Conservation (phyloP, 1,140 invertebrate species). For the Scaptomyza hsui region DNA sequence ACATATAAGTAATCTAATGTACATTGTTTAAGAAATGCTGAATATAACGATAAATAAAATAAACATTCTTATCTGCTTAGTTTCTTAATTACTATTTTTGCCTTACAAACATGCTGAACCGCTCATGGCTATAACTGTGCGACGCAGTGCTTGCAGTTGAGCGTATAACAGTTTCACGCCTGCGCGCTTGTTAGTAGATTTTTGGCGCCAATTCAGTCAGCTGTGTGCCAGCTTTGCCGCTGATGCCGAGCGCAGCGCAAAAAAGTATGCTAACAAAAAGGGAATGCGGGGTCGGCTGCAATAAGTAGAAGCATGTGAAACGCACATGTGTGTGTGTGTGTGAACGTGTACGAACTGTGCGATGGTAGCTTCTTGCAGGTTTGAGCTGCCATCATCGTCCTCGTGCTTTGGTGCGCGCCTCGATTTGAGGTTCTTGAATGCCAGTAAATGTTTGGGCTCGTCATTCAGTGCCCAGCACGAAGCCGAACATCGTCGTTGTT, state of each 20-base stretch:
- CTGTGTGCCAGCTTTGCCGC: slow-evolving; percentile 46
- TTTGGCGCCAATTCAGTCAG: slow-evolving; percentile 73
- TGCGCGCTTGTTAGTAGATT: slow-evolving; percentile 43
- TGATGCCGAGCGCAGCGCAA: slow-evolving; percentile 38
- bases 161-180: slow-evolving; percentile 53
- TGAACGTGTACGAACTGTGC: slow-evolving; percentile 36
- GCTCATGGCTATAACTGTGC: slow-evolving; percentile 44
- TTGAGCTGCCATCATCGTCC: slow-evolving; percentile 78
- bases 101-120: too few species aligned
- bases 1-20: too few species aligned
- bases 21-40: too few species aligned
- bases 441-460: slow-evolving; percentile 48
- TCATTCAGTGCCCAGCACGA: slow-evolving; percentile 61
- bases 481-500: slow-evolving; percentile 52
- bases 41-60: background rate
- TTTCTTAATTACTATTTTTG: too few species aligned
- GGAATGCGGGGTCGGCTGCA: slow-evolving; percentile 34
- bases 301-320: slow-evolving; percentile 29
- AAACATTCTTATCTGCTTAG: too few species aligned
- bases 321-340: slow-evolving; percentile 16
- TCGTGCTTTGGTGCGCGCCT: slow-evolving; percentile 59
- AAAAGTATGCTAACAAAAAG: slow-evolving; percentile 58
- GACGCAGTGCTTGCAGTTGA: slow-evolving; percentile 29
- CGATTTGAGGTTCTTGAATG: slow-evolving; percentile 44
- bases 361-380: slow-evolving; percentile 76